These are phyloP conservation scores for Agrotis puta DNA, from an alignment of 2,888 invertebrate genomes.

Conservation along the genomic window DNA sequence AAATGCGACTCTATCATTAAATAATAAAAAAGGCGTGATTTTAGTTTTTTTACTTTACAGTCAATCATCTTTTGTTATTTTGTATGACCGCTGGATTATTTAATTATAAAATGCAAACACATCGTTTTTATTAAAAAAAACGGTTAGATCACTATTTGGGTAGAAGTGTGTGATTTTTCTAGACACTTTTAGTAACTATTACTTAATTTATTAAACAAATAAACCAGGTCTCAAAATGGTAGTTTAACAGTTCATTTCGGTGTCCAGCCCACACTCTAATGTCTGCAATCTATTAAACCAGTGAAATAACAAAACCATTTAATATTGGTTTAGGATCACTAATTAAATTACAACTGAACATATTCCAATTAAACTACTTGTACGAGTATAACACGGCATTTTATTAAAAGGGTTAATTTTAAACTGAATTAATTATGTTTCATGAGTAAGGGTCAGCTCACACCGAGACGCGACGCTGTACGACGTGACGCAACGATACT, in stretches of 20 bases:
- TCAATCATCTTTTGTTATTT: too few relatives aligned
- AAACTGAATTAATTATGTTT: not conserved
- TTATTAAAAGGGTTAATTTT: too few relatives aligned
- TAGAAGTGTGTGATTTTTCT: not conserved
- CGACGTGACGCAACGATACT: too few relatives aligned
- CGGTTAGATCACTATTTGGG: too few relatives aligned
- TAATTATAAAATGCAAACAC: too few relatives aligned
- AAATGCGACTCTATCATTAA: too few relatives aligned
- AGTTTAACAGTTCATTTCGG: slow-evolving; percentile 4
- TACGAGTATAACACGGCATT: too few relatives aligned
- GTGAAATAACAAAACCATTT: slow-evolving; percentile 26
- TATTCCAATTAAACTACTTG: slow-evolving; percentile 16
- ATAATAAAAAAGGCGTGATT: too few relatives aligned
- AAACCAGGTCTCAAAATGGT: not conserved
- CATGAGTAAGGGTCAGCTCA: not conserved
- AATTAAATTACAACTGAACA: slow-evolving; percentile 43
- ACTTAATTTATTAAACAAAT: not conserved
- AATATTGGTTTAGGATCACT: slow-evolving; percentile 41
- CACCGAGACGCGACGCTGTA: slow-evolving; percentile 26
- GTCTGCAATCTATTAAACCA: slow-evolving; percentile 28
- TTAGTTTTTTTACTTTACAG: too few relatives aligned
- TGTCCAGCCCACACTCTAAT: not conserved
- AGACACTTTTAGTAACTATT: not conserved
- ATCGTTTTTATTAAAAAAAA: too few relatives aligned
- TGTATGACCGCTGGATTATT: too few relatives aligned